phyloP scores from a whole-genome alignment of 1,140 invertebrate species.

The Drosophila teissieri region DNA sequence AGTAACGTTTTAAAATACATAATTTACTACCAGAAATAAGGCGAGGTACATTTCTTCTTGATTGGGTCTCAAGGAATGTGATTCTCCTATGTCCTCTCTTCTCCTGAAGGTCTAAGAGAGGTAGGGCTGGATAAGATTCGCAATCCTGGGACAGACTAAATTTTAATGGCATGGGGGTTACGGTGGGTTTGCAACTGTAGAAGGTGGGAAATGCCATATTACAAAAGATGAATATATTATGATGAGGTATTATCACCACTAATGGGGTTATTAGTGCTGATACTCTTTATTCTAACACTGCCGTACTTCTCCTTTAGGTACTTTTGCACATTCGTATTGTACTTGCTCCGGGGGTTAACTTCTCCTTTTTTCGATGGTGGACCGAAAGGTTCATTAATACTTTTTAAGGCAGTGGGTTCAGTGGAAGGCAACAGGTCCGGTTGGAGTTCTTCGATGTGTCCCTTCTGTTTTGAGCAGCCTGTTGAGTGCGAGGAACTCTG shows the following conservation, averaged over 20 bases:
- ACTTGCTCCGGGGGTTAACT: conserved; percentile 55
- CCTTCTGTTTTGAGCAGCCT: conserved; percentile 7
- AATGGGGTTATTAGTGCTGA: neutral
- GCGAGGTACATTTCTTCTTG: conserved; percentile 24
- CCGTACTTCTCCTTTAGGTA: conserved; percentile 63
- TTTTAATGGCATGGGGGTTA: neutral
- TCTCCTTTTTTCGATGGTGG: neutral
- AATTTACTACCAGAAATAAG: conserved; percentile 23
- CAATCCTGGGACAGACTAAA: conserved; percentile 9
- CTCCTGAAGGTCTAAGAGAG: neutral
- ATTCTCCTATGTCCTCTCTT: neutral
- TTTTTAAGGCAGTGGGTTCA: neutral
- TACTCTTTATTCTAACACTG: conserved; percentile 9
- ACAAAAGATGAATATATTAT: neutral
- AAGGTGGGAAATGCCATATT: neutral
- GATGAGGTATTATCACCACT: neutral
- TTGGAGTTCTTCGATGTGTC: conserved; percentile 37
- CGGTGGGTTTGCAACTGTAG: neutral
- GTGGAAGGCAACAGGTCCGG: conserved; percentile 57
- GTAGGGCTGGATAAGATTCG: neutral
- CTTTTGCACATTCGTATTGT: conserved; percentile 65
- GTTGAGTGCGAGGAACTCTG: conserved; percentile 5
- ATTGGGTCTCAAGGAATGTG: neutral
- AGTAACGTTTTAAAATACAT: conserved; percentile 12
- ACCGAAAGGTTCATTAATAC: neutral